Percentiles rank a stretch among this genome's conserved stretches.
Conservation (phyloP, 2,888 invertebrate species). For the Bruchidius siliquastri region DNA sequence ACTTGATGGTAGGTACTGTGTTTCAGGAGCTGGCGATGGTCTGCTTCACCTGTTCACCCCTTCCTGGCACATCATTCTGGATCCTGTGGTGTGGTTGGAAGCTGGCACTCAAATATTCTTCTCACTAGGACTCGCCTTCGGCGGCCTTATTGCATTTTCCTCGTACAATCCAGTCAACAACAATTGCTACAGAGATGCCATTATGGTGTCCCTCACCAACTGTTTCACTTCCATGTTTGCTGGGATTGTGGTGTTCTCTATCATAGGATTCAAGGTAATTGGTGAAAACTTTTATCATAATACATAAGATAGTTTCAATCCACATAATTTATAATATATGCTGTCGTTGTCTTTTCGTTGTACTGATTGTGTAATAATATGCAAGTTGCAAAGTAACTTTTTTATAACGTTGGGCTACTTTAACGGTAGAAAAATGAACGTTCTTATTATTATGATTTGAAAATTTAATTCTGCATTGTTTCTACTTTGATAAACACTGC, state of each 20-base stretch:
- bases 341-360: too few relatives aligned
- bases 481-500: too few relatives aligned
- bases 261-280: constrained; percentile 77
- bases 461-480: too few relatives aligned
- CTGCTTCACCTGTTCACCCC: constrained; percentile 86
- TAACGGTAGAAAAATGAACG: too few relatives aligned
- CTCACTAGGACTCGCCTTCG: constrained; percentile 91
- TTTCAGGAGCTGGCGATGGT: constrained; percentile 61
- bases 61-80: constrained; percentile 84
- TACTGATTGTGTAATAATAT: too few relatives aligned
- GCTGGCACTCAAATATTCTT: constrained; percentile 98
- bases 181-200: constrained; percentile 90
- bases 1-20: too few relatives aligned
- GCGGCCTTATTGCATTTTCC: constrained; percentile 92
- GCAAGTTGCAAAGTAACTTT: too few relatives aligned
- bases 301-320: too few relatives aligned
- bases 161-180: constrained; percentile 97
- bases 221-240: constrained; percentile 96
- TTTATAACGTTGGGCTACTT: too few relatives aligned
- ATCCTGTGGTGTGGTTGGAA: constrained; percentile 95
- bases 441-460: too few relatives aligned
- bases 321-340: too few relatives aligned
- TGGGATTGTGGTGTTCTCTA: constrained; percentile 91
- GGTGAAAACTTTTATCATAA: too few relatives aligned
- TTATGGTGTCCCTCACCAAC: constrained; percentile 88